A percentile compares a stretch with the other conserved stretches of the same genome.
phyloP scores from a whole-genome alignment of 2,113 vertebrate species.

The Micromys minutus region DNA sequence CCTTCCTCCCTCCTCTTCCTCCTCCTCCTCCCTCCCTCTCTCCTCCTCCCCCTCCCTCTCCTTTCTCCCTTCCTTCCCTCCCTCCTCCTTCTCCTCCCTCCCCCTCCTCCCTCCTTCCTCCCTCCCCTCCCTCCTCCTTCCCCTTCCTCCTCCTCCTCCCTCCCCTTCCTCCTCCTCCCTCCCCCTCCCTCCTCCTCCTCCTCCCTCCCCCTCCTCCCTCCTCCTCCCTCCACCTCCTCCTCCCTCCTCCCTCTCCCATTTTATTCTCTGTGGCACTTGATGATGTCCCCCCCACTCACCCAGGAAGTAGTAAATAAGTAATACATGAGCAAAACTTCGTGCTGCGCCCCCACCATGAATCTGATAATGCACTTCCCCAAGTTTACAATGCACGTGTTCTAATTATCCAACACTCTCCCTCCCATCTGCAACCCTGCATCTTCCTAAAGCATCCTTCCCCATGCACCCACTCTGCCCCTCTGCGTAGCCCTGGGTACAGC shows the following conservation, averaged over 20 bases:
- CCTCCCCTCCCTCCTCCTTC: no score
- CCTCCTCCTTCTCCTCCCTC: neutral
- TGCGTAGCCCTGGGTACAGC: neutral
- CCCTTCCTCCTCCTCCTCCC: no score
- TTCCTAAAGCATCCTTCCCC: neutral
- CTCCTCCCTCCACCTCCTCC: no score
- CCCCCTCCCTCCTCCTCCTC: neutral
- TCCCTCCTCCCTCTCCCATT: neutral
- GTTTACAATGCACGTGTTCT: neutral
- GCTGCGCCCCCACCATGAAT: neutral
- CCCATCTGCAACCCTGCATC: neutral
- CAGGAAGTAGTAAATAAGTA: neutral
- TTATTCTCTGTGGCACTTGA: neutral
- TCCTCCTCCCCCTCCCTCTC: neutral
- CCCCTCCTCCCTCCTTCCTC: no score
- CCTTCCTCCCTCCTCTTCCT: no score
- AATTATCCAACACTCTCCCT: neutral
- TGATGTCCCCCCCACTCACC: conserved; percentile 14
- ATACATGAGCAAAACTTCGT: neutral
- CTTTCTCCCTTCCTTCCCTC: no score
- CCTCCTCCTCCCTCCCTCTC: no score
- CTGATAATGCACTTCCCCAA: neutral
- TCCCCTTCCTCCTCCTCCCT: no score
- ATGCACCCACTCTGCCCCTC: neutral
- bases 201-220: no score